A percentile compares a stretch with the other conserved stretches of the same genome.
phyloP scores from a whole-genome alignment of 2,797 vertebrate species.

The Hydrocynus forskahlii region DNA sequence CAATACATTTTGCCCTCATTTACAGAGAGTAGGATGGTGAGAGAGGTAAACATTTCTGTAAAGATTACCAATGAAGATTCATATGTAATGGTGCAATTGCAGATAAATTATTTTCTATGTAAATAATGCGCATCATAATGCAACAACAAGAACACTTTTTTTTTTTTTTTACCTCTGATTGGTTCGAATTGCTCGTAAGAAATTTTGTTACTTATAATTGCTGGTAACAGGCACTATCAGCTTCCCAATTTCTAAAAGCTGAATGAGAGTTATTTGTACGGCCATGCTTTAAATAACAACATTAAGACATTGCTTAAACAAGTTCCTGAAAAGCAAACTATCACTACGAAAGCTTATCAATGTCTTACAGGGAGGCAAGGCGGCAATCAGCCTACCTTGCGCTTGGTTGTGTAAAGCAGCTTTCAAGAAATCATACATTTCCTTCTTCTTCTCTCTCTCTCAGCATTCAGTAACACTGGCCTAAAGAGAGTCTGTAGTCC shows the following conservation, averaged over 20 bases:
- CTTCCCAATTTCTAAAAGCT: neutral
- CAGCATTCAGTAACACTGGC: constrained; percentile 3
- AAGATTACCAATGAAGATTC: too few species aligned
- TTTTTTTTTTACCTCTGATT: too few species aligned
- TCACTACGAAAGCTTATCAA: neutral
- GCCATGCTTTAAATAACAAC: neutral
- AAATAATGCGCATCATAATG: neutral
- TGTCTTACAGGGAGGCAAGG: neutral
- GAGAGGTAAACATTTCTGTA: too few species aligned
- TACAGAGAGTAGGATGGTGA: too few species aligned
- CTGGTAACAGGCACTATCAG: neutral
- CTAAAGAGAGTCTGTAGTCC: constrained; percentile 11
- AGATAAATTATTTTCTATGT: neutral
- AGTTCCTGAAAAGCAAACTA: neutral
- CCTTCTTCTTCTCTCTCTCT: neutral
- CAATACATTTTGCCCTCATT: too few species aligned
- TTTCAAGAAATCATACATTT: neutral
- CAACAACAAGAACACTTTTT: neutral
- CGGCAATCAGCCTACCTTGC: constrained; percentile 6
- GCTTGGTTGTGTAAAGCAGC: neutral
- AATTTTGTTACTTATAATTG: too few species aligned
- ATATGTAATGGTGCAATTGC: neutral
- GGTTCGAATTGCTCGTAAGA: too few species aligned
- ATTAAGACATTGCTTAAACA: neutral
- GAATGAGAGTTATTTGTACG: neutral